These are phyloP conservation scores for Benitochromis conjunctus DNA, from an alignment of 2,113 vertebrate species.

Conservation along the genomic window DNA sequence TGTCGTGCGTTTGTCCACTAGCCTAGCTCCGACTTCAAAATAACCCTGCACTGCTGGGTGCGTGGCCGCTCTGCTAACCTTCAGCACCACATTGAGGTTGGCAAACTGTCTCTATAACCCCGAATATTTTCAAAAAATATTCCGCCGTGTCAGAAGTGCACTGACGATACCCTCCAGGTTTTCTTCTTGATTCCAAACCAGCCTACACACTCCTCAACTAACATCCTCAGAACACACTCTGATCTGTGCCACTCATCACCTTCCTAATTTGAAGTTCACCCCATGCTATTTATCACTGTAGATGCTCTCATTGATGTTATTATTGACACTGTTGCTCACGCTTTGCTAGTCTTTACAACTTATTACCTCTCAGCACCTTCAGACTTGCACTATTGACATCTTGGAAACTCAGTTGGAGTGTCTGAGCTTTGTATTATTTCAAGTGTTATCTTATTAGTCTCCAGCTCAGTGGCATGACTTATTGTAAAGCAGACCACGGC, in stretches of 20 bases:
- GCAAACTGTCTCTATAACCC: background rate
- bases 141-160: background rate
- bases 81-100: background rate
- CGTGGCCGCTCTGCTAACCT: background rate
- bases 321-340: background rate
- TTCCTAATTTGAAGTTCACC: background rate
- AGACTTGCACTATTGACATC: background rate
- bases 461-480: background rate
- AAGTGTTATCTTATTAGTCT: background rate
- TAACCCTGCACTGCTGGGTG: background rate
- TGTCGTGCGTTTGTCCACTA: background rate
- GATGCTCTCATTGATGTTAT: background rate
- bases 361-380: constrained; percentile 2
- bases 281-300: background rate
- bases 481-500: background rate
- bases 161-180: background rate
- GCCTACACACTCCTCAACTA: background rate
- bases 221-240: background rate
- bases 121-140: background rate
- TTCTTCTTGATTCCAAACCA: background rate
- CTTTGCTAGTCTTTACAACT: background rate
- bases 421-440: constrained; percentile 11
- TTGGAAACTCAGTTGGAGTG: background rate
- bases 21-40: background rate
- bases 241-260: background rate